Percentiles rank a stretch among this genome's conserved stretches.
Conservation (phyloP, 1,140 invertebrate genomes). For the Meloidogyne chitwoodi region DNA sequence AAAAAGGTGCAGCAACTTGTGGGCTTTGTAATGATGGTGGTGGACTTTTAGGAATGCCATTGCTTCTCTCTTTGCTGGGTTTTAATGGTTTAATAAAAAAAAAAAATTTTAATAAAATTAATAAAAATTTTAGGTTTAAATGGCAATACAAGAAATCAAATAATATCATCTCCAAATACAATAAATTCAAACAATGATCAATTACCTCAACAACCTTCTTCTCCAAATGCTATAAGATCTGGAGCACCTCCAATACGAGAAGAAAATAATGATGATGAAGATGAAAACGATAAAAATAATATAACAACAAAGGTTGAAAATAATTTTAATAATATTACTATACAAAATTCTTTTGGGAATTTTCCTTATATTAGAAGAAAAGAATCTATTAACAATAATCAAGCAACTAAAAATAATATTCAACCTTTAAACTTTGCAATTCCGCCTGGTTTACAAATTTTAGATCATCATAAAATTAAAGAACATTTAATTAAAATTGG, state of each 20-base stretch:
- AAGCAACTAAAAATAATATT: background rate
- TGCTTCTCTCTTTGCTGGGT: background rate
- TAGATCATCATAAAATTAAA: background rate
- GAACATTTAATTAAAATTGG: background rate
- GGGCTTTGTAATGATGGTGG: constrained; percentile 10
- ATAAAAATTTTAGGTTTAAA: background rate
- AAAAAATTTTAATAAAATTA: background rate
- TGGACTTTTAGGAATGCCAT: background rate
- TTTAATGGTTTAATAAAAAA: background rate
- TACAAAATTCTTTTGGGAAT: background rate
- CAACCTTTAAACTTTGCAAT: background rate
- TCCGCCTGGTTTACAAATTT: background rate
- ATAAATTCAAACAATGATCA: background rate
- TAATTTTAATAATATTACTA: background rate
- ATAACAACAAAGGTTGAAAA: background rate
- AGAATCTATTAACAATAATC: background rate
- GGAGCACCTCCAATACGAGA: background rate
- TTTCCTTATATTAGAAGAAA: too few species aligned
- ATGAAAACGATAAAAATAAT: too few species aligned
- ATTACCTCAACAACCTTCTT: background rate
- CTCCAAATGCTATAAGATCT: background rate
- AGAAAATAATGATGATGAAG: background rate
- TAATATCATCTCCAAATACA: background rate
- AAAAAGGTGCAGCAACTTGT: background rate
- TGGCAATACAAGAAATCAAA: background rate